Evolutionary conservation across 2,797 vertebrate genomes (phyloP).

Genomic region (Melanotaenia parkinsoni): DNA sequence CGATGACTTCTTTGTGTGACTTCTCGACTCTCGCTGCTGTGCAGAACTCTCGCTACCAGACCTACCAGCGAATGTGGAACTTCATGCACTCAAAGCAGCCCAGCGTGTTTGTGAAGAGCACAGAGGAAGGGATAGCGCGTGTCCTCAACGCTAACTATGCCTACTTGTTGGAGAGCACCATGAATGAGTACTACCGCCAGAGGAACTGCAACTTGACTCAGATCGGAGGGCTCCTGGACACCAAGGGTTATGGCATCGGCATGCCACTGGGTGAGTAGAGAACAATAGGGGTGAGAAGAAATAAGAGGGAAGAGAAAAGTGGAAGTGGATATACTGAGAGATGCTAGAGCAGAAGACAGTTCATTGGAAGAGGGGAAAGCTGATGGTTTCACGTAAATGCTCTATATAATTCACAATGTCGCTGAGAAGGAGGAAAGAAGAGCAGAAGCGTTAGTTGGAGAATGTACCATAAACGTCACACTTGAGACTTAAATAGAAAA

Average conservation of each 20-base stretch:
- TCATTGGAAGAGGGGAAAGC: slow-evolving; percentile 18
- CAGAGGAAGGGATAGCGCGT: slow-evolving; percentile 96
- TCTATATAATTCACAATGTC: slow-evolving; percentile 44
- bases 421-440: slow-evolving; percentile 26
- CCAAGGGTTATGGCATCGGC: slow-evolving; percentile 99
- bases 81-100: slow-evolving; percentile 99
- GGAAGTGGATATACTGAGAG: slow-evolving; percentile 3
- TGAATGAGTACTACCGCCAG: slow-evolving; percentile 97
- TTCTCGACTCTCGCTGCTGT: neutral
- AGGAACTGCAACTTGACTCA: slow-evolving; percentile 99
- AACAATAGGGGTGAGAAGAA: neutral
- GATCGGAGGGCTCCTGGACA: slow-evolving; percentile 98
- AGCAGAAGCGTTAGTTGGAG: slow-evolving; percentile 42
- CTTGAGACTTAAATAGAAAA: slow-evolving; percentile 54
- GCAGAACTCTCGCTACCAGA: slow-evolving; percentile 99
- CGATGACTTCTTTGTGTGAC: slow-evolving; percentile 10
- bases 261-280: slow-evolving; percentile 93
- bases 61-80: slow-evolving; percentile 99
- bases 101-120: slow-evolving; percentile 98
- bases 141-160: slow-evolving; percentile 99
- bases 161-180: slow-evolving; percentile 98
- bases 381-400: slow-evolving; percentile 28
- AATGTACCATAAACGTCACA: slow-evolving; percentile 52
- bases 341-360: slow-evolving; percentile 1
- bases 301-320: neutral